These are phyloP conservation scores for Coreius guichenoti DNA, from an alignment of 2,797 vertebrate species.

Conservation along the genomic window DNA sequence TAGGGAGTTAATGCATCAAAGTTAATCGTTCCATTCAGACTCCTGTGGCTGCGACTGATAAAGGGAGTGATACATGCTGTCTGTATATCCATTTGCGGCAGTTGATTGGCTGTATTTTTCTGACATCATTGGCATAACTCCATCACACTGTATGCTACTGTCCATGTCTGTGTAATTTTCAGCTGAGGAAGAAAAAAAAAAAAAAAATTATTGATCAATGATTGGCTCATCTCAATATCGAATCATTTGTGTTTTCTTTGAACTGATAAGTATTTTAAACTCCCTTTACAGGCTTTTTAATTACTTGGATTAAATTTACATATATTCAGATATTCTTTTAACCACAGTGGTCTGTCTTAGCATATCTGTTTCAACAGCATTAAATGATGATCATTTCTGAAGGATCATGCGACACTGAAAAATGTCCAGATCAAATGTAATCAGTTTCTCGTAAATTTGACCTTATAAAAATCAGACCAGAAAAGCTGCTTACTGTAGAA, in stretches of 20 bases:
- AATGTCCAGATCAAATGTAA: not conserved
- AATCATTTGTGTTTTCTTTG: not conserved
- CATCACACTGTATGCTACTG: not conserved
- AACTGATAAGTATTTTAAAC: not conserved
- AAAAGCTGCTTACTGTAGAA: not conserved
- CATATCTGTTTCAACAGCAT: not conserved
- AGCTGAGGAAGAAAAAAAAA: constrained; percentile 12
- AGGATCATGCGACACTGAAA: not conserved
- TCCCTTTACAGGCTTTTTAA: not conserved
- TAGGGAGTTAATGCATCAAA: not conserved
- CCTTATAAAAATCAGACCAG: not conserved
- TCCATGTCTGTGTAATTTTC: not conserved
- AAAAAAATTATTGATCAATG: not conserved
- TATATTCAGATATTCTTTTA: not conserved
- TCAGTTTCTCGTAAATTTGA: not conserved
- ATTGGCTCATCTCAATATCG: not conserved
- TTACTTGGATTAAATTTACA: too few species aligned
- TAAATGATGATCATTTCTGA: not conserved
- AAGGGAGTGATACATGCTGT: constrained; percentile 17
- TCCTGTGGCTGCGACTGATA: constrained; percentile 78
- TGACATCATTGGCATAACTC: not conserved
- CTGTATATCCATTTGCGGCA: not conserved
- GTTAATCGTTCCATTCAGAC: constrained; percentile 75
- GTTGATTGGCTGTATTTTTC: constrained; percentile 48
- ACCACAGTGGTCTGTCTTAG: not conserved